Evolutionary conservation across 2,888 invertebrate genomes (phyloP).

Genomic region (Erynnis tages): DNA sequence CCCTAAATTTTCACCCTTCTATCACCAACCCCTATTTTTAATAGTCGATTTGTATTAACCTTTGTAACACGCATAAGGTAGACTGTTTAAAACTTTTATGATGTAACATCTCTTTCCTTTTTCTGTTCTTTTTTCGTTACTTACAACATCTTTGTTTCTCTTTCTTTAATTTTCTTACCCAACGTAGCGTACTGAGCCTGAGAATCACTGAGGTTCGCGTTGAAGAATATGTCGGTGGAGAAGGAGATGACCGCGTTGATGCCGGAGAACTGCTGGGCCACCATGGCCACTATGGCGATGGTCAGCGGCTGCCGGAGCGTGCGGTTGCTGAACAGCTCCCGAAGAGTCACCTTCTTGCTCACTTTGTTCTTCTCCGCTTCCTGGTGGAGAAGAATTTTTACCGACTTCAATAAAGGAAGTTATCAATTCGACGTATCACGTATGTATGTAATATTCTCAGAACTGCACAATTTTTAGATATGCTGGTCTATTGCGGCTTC

Average conservation of each 20-base stretch:
- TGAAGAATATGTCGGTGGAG: slow-evolving; percentile 89
- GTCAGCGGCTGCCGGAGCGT: slow-evolving; percentile 88
- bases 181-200: slow-evolving; percentile 90
- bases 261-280: slow-evolving; percentile 94
- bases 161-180: slow-evolving; percentile 43
- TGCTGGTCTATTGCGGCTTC: too few relatives aligned
- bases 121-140: too few relatives aligned
- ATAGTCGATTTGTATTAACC: too few relatives aligned
- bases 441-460: too few relatives aligned
- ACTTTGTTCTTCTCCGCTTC: slow-evolving; percentile 81
- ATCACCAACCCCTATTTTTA: too few relatives aligned
- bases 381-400: slow-evolving; percentile 39
- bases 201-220: slow-evolving; percentile 82
- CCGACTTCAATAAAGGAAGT: neutral
- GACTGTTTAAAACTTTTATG: too few relatives aligned
- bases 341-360: slow-evolving; percentile 82
- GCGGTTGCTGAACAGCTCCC: slow-evolving; percentile 86
- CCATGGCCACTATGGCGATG: slow-evolving; percentile 91
- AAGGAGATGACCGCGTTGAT: slow-evolving; percentile 94
- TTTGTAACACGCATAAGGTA: too few relatives aligned
- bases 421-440: too few relatives aligned
- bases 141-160: too few relatives aligned
- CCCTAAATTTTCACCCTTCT: too few relatives aligned
- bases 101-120: too few relatives aligned
- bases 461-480: too few relatives aligned